These are phyloP conservation scores for Epistrophe grossulariae DNA, from an alignment of 2,888 invertebrate species.

Conservation along the genomic window DNA sequence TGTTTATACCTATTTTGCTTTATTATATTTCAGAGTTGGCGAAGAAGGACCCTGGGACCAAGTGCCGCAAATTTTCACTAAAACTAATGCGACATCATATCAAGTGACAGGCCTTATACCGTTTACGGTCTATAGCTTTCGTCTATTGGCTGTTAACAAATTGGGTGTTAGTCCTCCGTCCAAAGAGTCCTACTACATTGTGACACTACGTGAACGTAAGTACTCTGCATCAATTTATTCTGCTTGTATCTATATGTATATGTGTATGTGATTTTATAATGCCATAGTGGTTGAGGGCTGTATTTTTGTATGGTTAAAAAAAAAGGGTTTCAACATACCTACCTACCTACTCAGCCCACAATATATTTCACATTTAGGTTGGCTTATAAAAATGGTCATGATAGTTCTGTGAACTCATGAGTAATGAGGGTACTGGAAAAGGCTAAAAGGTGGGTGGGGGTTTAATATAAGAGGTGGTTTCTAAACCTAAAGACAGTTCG, in stretches of 20 bases:
- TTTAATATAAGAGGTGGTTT: background rate
- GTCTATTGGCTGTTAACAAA: slow-evolving; percentile 89
- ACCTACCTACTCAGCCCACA: background rate
- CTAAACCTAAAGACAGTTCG: background rate
- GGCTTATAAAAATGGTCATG: slow-evolving; percentile 65
- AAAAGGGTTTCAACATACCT: background rate
- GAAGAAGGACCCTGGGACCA: slow-evolving; percentile 89
- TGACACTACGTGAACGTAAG: slow-evolving; percentile 90
- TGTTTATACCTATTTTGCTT: slow-evolving; percentile 43
- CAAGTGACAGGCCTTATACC: slow-evolving; percentile 88
- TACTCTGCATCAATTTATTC: slow-evolving; percentile 66
- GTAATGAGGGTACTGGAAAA: slow-evolving; percentile 12
- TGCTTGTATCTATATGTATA: background rate
- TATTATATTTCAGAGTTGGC: slow-evolving; percentile 85
- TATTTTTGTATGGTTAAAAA: slow-evolving; percentile 10
- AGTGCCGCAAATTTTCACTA: slow-evolving; percentile 86
- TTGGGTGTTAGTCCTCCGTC: slow-evolving; percentile 89
- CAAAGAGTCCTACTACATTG: slow-evolving; percentile 89
- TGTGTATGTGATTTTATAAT: slow-evolving; percentile 12
- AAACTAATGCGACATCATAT: slow-evolving; percentile 87
- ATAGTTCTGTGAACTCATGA: slow-evolving; percentile 27
- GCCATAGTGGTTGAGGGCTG: slow-evolving; percentile 9
- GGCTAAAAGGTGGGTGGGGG: background rate
- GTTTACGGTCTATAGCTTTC: slow-evolving; percentile 91
- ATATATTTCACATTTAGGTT: slow-evolving; percentile 47